Percentiles rank a stretch among this genome's conserved stretches.
These are phyloP conservation scores for Tetraodon nigroviridis DNA, from an alignment of 2,113 vertebrate species.

Conservation along the genomic window DNA sequence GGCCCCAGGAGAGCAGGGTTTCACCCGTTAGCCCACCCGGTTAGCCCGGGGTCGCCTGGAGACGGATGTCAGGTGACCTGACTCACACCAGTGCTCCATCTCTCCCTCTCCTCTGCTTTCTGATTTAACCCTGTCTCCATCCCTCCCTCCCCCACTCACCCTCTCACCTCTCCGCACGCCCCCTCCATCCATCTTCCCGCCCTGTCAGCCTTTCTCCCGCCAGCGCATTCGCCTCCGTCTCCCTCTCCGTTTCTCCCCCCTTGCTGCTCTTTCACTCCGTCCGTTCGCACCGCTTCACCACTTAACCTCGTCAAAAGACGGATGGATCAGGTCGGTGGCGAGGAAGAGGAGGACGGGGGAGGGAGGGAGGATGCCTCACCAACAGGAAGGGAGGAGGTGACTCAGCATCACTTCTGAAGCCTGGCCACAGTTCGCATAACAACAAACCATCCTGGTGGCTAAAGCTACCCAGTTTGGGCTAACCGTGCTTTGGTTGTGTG, in stretches of 20 bases:
- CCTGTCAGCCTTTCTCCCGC: constrained; percentile 29
- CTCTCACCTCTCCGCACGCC: constrained; percentile 5
- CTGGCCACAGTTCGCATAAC: not conserved
- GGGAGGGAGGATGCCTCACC: not conserved
- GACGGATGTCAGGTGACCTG: constrained; percentile 48
- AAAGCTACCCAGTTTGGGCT: too few relatives aligned
- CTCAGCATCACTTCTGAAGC: too few relatives aligned
- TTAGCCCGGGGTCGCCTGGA: constrained; percentile 52
- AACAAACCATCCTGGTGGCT: not conserved
- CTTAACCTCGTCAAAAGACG: constrained; percentile 23
- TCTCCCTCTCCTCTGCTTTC: not conserved
- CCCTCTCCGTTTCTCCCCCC: constrained; percentile 18
- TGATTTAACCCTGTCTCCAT: constrained; percentile 21
- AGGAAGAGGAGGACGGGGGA: not conserved
- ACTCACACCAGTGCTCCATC: constrained; percentile 56
- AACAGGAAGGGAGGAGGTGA: not conserved
- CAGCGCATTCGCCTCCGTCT: constrained; percentile 15
- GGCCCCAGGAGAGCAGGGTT: too few relatives aligned
- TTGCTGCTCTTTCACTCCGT: constrained; percentile 30
- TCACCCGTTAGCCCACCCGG: too few relatives aligned
- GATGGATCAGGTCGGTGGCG: not conserved
- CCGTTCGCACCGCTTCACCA: constrained; percentile 2
- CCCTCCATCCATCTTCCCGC: constrained; percentile 6
- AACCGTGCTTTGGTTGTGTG: too few relatives aligned
- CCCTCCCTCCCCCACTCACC: constrained; percentile 7